phyloP scores from a whole-genome alignment of 1,140 invertebrate species.

The Orchestia grillus region DNA sequence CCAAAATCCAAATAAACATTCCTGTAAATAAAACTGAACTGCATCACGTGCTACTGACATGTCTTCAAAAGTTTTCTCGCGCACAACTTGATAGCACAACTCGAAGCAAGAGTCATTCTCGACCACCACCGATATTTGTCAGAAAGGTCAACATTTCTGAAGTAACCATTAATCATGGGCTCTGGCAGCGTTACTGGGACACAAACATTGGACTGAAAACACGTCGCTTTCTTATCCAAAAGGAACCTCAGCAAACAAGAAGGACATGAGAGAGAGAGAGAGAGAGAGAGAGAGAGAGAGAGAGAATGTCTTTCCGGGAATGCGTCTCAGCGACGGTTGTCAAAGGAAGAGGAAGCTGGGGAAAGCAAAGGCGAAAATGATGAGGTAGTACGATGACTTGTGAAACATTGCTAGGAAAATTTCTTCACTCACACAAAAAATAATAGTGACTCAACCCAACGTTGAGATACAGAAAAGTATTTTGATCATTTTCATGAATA shows the following conservation, averaged over 20 bases:
- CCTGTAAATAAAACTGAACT: background rate
- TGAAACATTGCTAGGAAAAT: background rate
- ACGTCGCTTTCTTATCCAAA: slow-evolving; percentile 25
- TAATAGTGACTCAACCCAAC: background rate
- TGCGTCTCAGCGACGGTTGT: background rate
- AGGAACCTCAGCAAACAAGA: slow-evolving; percentile 31
- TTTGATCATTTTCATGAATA: background rate
- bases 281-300: background rate
- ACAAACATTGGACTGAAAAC: slow-evolving; percentile 35
- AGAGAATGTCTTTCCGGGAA: background rate
- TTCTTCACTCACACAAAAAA: background rate
- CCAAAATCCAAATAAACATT: background rate
- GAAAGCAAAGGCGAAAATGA: background rate
- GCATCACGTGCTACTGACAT: background rate
- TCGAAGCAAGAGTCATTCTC: background rate
- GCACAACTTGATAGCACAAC: background rate
- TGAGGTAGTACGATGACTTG: background rate
- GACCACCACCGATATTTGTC: slow-evolving; percentile 48
- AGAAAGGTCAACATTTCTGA: slow-evolving; percentile 49
- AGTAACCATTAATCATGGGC: slow-evolving; percentile 51
- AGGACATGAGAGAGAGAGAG: background rate
- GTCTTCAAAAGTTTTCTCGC: background rate
- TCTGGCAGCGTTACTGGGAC: slow-evolving; percentile 36
- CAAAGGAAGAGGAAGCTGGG: background rate
- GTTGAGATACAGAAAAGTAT: background rate